Conservation (phyloP, 2,888 invertebrate genomes). For the Diabrotica balteata region DNA sequence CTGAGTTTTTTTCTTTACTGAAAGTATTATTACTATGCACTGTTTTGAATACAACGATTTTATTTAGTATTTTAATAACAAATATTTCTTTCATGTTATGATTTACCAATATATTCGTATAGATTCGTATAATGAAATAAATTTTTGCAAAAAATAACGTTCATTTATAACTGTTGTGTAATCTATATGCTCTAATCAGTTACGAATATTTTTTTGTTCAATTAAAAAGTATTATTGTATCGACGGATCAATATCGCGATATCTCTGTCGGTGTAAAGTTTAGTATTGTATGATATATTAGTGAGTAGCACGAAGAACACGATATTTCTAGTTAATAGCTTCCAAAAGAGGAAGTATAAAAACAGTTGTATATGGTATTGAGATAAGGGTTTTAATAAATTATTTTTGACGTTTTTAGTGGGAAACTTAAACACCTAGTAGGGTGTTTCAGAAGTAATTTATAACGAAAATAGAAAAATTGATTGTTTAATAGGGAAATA, state of each 20-base stretch:
- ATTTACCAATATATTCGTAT: too few species aligned
- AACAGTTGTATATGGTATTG: slow-evolving; percentile 13
- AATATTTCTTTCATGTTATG: too few species aligned
- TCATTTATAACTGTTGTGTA: too few species aligned
- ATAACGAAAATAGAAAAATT: not conserved
- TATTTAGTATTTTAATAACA: too few species aligned
- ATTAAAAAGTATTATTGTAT: slow-evolving; percentile 18
- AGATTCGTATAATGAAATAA: too few species aligned
- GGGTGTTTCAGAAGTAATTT: too few species aligned
- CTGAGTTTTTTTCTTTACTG: too few species aligned
- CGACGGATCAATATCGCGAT: slow-evolving; percentile 26
- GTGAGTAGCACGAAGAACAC: slow-evolving; percentile 21
- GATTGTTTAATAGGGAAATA: not conserved
- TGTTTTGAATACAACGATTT: too few species aligned
- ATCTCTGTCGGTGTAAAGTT: slow-evolving; percentile 27
- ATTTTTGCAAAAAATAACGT: too few species aligned
- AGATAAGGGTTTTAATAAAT: slow-evolving; percentile 19
- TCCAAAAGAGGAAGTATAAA: slow-evolving; percentile 15
- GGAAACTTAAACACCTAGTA: slow-evolving; percentile 4
- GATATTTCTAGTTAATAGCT: slow-evolving; percentile 22
- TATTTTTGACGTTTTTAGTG: slow-evolving; percentile 15
- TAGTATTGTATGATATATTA: slow-evolving; percentile 17
- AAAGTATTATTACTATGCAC: too few species aligned
- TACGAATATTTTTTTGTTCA: slow-evolving; percentile 13
- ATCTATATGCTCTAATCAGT: too few species aligned